A percentile compares a stretch with the other conserved stretches of the same genome.
These are phyloP conservation scores for Drosophila ohnishii DNA, from an alignment of 1,140 invertebrate genomes.

Conservation along the genomic window DNA sequence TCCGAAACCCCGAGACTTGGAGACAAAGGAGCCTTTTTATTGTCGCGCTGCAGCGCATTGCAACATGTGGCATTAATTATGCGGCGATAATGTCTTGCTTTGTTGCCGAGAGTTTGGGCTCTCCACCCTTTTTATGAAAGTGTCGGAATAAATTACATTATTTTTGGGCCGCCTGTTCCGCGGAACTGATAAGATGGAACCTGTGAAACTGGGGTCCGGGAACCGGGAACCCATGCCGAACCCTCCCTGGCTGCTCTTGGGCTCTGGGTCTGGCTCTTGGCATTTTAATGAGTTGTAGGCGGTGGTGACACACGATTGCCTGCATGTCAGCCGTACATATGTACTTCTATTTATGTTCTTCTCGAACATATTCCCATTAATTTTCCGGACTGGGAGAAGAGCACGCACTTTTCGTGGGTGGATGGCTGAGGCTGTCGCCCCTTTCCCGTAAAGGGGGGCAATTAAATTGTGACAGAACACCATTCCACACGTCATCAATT, in stretches of 20 bases:
- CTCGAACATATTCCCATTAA: constrained; percentile 58
- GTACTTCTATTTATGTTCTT: constrained; percentile 49
- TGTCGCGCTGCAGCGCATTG: constrained; percentile 63
- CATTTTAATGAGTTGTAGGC: constrained; percentile 58
- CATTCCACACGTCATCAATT: constrained; percentile 65
- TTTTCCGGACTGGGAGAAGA: constrained; percentile 32
- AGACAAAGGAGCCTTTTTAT: constrained; percentile 54
- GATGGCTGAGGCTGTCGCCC: constrained; percentile 8
- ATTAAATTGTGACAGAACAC: constrained; percentile 68
- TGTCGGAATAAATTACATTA: constrained; percentile 81
- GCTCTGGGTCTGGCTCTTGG: constrained; percentile 28
- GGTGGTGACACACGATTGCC: constrained; percentile 41
- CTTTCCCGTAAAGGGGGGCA: constrained; percentile 31
- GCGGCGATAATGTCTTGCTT: constrained; percentile 80
- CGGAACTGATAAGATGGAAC: constrained; percentile 52
- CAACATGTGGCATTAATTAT: constrained; percentile 82
- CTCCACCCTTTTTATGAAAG: constrained; percentile 72
- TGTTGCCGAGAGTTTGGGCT: constrained; percentile 70
- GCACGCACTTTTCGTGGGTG: constrained; percentile 47
- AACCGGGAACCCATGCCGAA: constrained; percentile 11
- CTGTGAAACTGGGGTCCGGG: constrained; percentile 2
- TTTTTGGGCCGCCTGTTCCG: constrained; percentile 56
- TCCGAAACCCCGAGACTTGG: not conserved
- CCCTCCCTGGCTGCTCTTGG: constrained; percentile 19
- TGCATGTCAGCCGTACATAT: constrained; percentile 32